Conservation (phyloP, 2,797 vertebrate genomes). For the Erithacus rubecula region DNA sequence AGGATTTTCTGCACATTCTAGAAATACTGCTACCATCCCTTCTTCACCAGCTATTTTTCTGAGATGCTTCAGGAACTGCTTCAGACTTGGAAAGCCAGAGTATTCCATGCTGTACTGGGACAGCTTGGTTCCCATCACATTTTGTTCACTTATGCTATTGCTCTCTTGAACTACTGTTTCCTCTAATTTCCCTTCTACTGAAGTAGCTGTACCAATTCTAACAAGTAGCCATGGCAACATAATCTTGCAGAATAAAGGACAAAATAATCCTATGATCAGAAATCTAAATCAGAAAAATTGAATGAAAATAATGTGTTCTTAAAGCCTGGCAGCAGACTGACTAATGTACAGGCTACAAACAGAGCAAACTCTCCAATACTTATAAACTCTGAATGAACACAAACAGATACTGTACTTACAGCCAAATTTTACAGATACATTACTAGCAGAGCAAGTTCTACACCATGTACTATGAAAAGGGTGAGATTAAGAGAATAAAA, state of each 20-base stretch:
- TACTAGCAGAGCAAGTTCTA: not conserved
- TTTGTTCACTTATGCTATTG: slow-evolving; percentile 4
- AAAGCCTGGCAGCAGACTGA: not conserved
- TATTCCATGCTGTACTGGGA: not conserved
- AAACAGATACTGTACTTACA: not conserved
- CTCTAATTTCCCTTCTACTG: slow-evolving; percentile 32
- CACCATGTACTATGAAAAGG: not conserved
- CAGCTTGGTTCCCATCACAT: not conserved
- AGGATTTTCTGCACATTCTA: not conserved
- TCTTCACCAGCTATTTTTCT: not conserved
- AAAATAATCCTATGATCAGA: slow-evolving; percentile 48
- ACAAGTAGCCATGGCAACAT: slow-evolving; percentile 56
- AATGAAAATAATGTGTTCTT: not conserved
- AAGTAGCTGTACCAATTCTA: slow-evolving; percentile 25
- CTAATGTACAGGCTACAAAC: not conserved
- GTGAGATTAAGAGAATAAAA: not conserved
- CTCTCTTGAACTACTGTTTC: slow-evolving; percentile 42
- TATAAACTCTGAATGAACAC: not conserved
- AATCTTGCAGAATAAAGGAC: slow-evolving; percentile 50
- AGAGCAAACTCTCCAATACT: not conserved
- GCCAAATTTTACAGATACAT: not conserved
- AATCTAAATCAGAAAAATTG: slow-evolving; percentile 38
- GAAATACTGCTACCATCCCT: not conserved
- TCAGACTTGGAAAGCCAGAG: not conserved
- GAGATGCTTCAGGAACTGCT: not conserved